Evolutionary conservation across 2,888 invertebrate species (phyloP).

Genomic region (Myopa tessellatipennis): DNA sequence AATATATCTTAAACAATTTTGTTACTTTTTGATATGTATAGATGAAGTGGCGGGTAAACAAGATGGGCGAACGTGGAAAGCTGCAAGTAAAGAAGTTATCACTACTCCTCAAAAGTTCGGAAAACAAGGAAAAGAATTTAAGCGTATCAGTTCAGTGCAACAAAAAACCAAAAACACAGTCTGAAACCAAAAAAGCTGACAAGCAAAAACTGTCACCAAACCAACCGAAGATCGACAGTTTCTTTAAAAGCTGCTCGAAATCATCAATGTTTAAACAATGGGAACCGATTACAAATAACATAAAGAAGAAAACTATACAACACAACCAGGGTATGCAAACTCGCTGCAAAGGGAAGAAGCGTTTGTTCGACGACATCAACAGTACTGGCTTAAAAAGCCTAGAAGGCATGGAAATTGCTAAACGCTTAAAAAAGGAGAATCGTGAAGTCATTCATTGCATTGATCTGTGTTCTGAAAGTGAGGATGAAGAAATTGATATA

Average conservation of each 20-base stretch:
- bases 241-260: slow-evolving; percentile 56
- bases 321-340: background rate
- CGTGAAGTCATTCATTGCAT: slow-evolving; percentile 41
- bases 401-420: slow-evolving; percentile 35
- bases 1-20: too few species aligned
- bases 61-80: background rate
- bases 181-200: background rate
- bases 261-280: slow-evolving; percentile 45
- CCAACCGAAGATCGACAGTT: slow-evolving; percentile 57
- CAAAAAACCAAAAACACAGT: background rate
- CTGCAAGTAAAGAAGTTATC: background rate
- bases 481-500: slow-evolving; percentile 42
- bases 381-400: slow-evolving; percentile 38
- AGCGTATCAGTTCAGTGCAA: background rate
- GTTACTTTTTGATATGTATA: background rate
- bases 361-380: slow-evolving; percentile 50
- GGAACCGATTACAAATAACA: background rate
- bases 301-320: background rate
- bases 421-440: background rate
- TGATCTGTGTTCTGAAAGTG: slow-evolving; percentile 55
- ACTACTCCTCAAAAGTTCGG: background rate
- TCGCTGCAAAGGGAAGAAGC: slow-evolving; percentile 52
- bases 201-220: slow-evolving; percentile 49
- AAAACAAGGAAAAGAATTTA: background rate
- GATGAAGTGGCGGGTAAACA: background rate